Base-by-base conservation (phyloP, 2,888 invertebrate species). In the Apodemia zela region DNA sequence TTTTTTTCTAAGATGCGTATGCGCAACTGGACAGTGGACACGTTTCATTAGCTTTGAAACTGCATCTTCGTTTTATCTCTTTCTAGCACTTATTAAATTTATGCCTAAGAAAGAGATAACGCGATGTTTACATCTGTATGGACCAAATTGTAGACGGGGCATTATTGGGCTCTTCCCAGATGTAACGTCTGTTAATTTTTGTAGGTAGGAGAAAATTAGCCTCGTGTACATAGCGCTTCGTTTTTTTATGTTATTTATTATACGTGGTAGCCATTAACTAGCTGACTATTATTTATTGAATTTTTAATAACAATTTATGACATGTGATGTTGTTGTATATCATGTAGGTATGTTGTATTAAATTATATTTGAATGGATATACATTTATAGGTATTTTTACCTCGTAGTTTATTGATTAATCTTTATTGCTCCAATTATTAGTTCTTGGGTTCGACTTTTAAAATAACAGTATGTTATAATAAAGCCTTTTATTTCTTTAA, bases 31-130 rank as follows among this genome's bases (percentile, higher is more conserved):
- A 87, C 84, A 87, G 81, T 84, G 82, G 90, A 87, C 81, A 89
- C 89, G 90, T 82, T 76, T 89, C 79, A 90, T 90, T 89, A 88
- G 89, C 74, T 80, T 75, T 79, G 83, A 78, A 78, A 81, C 83
- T 82, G 82, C 84, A 82, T 83, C 83, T 80, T 76, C 72, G 68
- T 71, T 73, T 78, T 64, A 76, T 87, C 90, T 82, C 86, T 73
- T 65, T 89, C 81, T 59, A 63, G 49, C 79, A 33, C 59, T 21
- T 57, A 61, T 29, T 66, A 38, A 38, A 51, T 21, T 17, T 47
- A 38, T 65, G 68, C 64, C 76, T 70, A 68, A 74, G 80, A 87
- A 73, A 2, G 80, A 72, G 87, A 87, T 74, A 72, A 78, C 72
- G 73, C 65, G 71, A 78, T 79, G 82, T 88, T 87, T 79, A 81